Evolutionary conservation across 2,888 invertebrate genomes (phyloP), one percentile per base, ranked within the genome.

Genomic region (Eupithecia tripunctaria): DNA sequence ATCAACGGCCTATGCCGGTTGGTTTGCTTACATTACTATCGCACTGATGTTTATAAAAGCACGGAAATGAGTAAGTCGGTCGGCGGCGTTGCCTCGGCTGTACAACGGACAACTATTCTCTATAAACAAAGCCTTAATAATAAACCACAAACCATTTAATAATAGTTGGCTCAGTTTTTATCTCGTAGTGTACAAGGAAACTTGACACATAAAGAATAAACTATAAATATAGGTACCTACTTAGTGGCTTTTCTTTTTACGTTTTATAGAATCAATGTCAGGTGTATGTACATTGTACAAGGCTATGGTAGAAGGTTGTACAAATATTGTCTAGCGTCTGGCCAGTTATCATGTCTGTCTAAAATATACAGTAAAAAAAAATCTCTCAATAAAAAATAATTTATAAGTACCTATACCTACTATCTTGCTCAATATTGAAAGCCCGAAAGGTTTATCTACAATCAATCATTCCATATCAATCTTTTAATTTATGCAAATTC

Each of bases 81-180:
- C 15, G 27, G 15, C 25, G 7, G 41, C 7, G 59, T 56, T 18
- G 41, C 43, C 36, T 62, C 38, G 25, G 36, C 41, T 66, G 56
- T 67, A 51, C 29, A 68, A 25, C 64, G 36, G 66, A 69, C 71
- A 67, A 56, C 66, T 69, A 70, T 59, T 75, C 73, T 75, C 76
- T 12, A 51, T 51, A 77, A 73, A 81, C 75, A 80, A 78, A 72
- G 64, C 29, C 67, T 38, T 65, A n/a, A n/a, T n/a, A n/a, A n/a
- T n/a, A n/a, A n/a, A n/a, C n/a, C 68, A 67, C 70, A 68, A 74
- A 71, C 74, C 66, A 75, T 80, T 81, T 79, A 80, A 78, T 80
- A 78, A 80, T 80, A 78, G 74, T 80, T 78, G 73, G 21, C 51
- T 51, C 51, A 51, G 51, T 51, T 51, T 47, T 21, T 51, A 51